Evolutionary conservation across 2,797 vertebrate genomes (phyloP), one percentile per base, ranked within the genome.

Genomic region (Hylomyscus alleni): DNA sequence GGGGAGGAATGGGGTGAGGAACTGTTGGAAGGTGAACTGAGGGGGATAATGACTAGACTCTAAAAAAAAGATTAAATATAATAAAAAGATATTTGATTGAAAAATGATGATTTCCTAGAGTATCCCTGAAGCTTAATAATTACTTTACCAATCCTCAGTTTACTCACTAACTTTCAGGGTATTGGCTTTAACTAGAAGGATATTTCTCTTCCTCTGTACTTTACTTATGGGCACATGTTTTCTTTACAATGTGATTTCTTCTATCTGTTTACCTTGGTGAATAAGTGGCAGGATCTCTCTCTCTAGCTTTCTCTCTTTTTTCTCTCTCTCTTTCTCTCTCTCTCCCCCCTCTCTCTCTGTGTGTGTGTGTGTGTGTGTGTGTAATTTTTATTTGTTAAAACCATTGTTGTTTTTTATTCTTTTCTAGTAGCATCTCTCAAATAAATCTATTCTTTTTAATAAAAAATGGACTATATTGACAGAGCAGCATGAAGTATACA

Each of bases 391-490:
- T 34, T 24, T 12, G 7, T 85, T 50, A 67, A 82, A 58, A 29
- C n/a, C 15, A 29, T 4, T 14, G 15, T 31, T n/a, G n/a, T n/a
- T 62, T 81, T 62, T 44, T 4, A 83, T 44, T 11, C 26, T 62
- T 40, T 83, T 83, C 56, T 31, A 26, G 40, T 12, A 60, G 54
- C 29, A 44, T 83, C 24, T 62, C 14, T 44, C 8, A 44, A 31
- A 44, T 15, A 44, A 62, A 31, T 40, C 6, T 82, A 20, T 37
- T 44, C 1, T 88, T 96, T 90, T 95, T 95, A 90, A 75, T 78
- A 20, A 34, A 83, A 97, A 84, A 50, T 50, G 11, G 47, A 72
- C 37, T 26, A 91, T 40, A 40, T 87, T 73, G 95, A 6, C 0
- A 54, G 22, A 91, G 50, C 0, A 0, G 24, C 34, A 77, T 50